Conservation (phyloP, 2,113 vertebrate species). For the Gyps fulvus region DNA sequence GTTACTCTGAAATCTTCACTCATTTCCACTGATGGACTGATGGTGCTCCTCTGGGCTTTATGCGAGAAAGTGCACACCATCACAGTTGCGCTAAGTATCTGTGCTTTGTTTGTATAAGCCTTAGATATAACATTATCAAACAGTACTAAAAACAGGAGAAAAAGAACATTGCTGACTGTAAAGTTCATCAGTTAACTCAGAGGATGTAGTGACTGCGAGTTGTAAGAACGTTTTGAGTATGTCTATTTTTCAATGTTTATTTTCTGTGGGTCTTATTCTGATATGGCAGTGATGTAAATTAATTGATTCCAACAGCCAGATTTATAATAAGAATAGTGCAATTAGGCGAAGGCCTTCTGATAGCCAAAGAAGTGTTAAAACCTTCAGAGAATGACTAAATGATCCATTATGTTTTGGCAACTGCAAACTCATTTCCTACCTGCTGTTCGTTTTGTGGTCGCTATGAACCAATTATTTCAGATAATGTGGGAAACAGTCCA, state of each 20-base stretch:
- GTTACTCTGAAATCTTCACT: not conserved
- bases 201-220: not conserved
- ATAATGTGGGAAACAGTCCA: conserved; percentile 7
- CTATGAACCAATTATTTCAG: conserved; percentile 48
- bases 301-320: not conserved
- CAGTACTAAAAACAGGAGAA: not conserved
- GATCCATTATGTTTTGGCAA: conserved; percentile 43
- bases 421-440: conserved; percentile 42
- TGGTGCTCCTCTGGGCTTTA: not conserved
- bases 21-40: not conserved
- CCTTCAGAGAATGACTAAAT: conserved; percentile 22
- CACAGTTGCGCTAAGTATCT: fast-evolving
- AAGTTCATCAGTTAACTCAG: not conserved
- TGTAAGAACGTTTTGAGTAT: not conserved
- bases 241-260: not conserved
- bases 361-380: not conserved
- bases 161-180: not conserved
- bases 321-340: not conserved
- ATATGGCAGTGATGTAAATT: not conserved
- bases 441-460: conserved; percentile 26
- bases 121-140: not conserved
- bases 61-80: not conserved
- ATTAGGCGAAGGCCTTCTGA: not conserved
- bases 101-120: not conserved
- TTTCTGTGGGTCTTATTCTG: not conserved